Base-by-base conservation (phyloP, 2,797 vertebrate species). In the Tarsius wallacei region DNA sequence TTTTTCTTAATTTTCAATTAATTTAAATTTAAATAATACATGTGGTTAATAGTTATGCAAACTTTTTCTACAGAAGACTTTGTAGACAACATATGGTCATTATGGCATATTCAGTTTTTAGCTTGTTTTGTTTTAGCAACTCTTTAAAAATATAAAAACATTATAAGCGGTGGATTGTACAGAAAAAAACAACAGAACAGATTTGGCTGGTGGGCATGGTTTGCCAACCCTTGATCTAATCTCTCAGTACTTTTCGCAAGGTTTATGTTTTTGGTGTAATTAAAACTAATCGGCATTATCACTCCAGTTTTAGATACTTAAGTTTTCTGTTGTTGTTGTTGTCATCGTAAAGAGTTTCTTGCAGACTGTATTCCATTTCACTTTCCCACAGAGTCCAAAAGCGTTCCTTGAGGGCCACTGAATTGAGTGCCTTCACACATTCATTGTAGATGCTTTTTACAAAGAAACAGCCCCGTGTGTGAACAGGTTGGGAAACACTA, bases 1-100 rank as follows among this genome's bases (percentile, higher is more conserved):
- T 88, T 88, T 88, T 71, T 83, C 28, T 73, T 78, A 88, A n/a
- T 84, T 90, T 76, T 92, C 57, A 71, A 94, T 78, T 90, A 87
- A 90, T 64, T 81, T 81, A 81, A 84, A 64, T 85, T 88, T 89
- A 70, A 91, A 26, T 42, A 81, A 55, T 49, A 83, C 68, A 78
- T 59, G 82, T 83, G 49, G 61, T 28, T 89, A 90, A 90, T 63
- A n/a, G 77, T 51, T 76, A 61, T 16, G 31, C 21, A 80, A 63
- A 33, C 7, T 71, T 95, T 82, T 95, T 61, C 81, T 42, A 8
- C 74, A 12, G 61, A 51, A 24, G 16, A 7, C 42, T 66, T 68
- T 90, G 64, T 74, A 70, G 63, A 8, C 7, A 59, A 47, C 55
- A 28, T 42, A 17, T 57, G 47, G 47, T 80, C 53, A 68, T n/a